Base-by-base conservation (phyloP, 2,888 invertebrate species). In the Prosapia bicincta region DNA sequence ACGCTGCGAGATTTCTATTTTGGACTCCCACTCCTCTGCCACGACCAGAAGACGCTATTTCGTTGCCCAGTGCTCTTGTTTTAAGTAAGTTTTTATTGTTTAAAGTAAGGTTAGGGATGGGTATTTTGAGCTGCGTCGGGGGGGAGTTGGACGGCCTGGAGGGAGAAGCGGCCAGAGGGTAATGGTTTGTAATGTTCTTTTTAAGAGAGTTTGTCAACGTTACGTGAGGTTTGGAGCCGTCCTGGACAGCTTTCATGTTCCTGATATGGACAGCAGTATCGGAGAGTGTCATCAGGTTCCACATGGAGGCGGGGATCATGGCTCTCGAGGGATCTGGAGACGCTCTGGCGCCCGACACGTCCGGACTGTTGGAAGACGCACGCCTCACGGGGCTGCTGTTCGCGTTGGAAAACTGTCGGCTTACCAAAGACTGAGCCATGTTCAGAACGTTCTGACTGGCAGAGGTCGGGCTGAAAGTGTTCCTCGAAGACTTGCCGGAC, bases 271-370 rank as follows among this genome's bases (percentile, higher is more conserved):
- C 83, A 3, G 85, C 84, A 0, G 84, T 82, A 77, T 84, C 84
- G 1, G 83, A 82, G 26, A 90, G 83, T 84, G 89, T 85, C 82
- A 89, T 88, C 71, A 90, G 83, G 81, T 90, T 90, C 76, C 86
- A 86, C 79, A 88, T 83, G 10, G 82, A 79, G 6, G 80, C 72
- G 10, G 75, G 65, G 26, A 25, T 72, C 66, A 72, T 75, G 0
- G 72, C 20, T n/a, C 28, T 71, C 26, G 69, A 72, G 25, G 32
- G 20, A 66, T 72, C 72, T 7, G 72, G 66, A n/a, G 77, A 38
- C 24, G 67, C 67, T 72, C 71, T 70, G 5, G 76, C 69, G 9
- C 66, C 43, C n/a, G 68, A 24, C n/a, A 69, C 30, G 10, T 66
- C 66, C 23, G 76, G 66, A n/a, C n/a, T n/a, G 26, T 71, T 76